Conservation (phyloP, 1,140 invertebrate species). For the Pseudomyrmex dendroicus region DNA sequence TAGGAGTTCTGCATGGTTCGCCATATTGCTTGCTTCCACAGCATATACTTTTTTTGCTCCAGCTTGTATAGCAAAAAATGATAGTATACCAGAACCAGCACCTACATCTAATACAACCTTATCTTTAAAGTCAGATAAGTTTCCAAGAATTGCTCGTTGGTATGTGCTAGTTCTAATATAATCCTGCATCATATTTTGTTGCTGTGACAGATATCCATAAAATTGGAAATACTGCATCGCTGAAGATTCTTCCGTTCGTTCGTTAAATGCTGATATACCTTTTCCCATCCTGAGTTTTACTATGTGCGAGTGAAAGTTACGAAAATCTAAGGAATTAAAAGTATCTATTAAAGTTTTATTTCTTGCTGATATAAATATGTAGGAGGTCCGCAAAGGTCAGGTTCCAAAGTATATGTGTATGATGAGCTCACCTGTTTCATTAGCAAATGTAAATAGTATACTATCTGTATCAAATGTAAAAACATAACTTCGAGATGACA, state of each 20-base stretch:
- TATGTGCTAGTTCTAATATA: conserved; percentile 99
- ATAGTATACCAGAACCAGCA: conserved; percentile 98
- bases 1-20: conserved; percentile 96
- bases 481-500: conserved; percentile 88
- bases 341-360: not conserved
- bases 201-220: conserved; percentile 99
- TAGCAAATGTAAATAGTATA: conserved; percentile 85
- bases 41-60: conserved; percentile 99
- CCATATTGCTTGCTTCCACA: conserved; percentile 99
- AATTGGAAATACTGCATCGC: conserved; percentile 99
- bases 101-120: conserved; percentile 98
- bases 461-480: conserved; percentile 90
- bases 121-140: conserved; percentile 96
- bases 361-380: no score
- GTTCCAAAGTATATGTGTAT: no score
- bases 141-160: conserved; percentile 97
- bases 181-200: conserved; percentile 99
- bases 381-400: no score
- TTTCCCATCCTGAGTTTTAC: conserved; percentile 92
- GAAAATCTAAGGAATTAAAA: conserved; percentile 87
- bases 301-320: conserved; percentile 91
- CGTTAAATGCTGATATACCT: conserved; percentile 95
- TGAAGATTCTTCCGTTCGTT: conserved; percentile 98
- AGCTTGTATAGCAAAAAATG: conserved; percentile 99
- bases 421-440: conserved; percentile 81